Evolutionary conservation across 1,140 invertebrate species (phyloP).

Genomic region (Zaprionus kolodkinae): DNA sequence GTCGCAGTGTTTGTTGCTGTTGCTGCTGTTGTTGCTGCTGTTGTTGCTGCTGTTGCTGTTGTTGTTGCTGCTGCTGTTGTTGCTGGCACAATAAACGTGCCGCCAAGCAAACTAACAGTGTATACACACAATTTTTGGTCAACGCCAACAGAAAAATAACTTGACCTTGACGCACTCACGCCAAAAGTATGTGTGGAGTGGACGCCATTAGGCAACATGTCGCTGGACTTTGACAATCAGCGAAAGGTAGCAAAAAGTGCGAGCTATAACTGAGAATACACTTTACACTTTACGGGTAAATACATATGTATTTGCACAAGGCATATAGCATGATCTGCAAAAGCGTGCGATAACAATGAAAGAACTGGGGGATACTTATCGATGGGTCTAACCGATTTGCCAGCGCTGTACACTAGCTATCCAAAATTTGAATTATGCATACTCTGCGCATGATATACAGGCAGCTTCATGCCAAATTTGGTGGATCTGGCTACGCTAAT

Average conservation of each 20-base stretch:
- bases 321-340: neutral
- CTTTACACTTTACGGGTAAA: slow-evolving; percentile 22
- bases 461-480: too few species aligned
- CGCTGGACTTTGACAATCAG: neutral
- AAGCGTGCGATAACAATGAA: neutral
- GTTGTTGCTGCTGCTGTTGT: slow-evolving; percentile 11
- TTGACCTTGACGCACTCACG: slow-evolving; percentile 53
- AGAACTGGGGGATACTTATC: too few species aligned
- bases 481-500: too few species aligned
- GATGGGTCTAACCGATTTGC: too few species aligned
- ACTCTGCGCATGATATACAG: too few species aligned
- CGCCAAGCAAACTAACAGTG: slow-evolving; percentile 52
- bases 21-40: neutral
- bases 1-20: slow-evolving; percentile 24
- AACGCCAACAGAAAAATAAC: slow-evolving; percentile 37
- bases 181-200: slow-evolving; percentile 16
- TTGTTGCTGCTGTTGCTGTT: slow-evolving; percentile 24
- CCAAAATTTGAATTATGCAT: too few species aligned
- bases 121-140: slow-evolving; percentile 27
- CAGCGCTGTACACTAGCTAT: too few species aligned
- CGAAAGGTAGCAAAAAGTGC: slow-evolving; percentile 8
- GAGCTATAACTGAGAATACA: slow-evolving; percentile 19
- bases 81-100: slow-evolving; percentile 69
- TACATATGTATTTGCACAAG: neutral
- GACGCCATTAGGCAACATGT: slow-evolving; percentile 33